A percentile compares a stretch with the other conserved stretches of the same genome.
Evolutionary conservation across 2,888 invertebrate species (phyloP).

Genomic region (Pandemis corylana): DNA sequence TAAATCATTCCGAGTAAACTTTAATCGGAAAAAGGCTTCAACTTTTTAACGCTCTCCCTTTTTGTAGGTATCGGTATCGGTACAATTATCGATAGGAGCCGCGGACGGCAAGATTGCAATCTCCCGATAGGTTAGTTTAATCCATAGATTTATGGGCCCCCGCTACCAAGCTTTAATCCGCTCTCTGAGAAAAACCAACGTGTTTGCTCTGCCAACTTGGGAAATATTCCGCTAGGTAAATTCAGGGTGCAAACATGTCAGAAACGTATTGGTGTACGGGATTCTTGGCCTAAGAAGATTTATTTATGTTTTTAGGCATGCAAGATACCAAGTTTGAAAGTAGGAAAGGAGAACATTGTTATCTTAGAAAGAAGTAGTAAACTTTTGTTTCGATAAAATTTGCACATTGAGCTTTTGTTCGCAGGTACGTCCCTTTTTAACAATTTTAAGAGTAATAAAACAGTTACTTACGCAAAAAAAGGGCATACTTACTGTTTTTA

Average conservation of each 20-base stretch:
- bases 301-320: constrained; percentile 6
- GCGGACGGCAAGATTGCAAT: constrained; percentile 75
- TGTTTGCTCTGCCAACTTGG: constrained; percentile 42
- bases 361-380: not conserved
- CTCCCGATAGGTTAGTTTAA: constrained; percentile 78
- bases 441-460: constrained; percentile 29
- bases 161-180: constrained; percentile 74
- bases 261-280: constrained; percentile 19
- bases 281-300: constrained; percentile 6
- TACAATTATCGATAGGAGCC: constrained; percentile 76
- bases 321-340: not conserved
- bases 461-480: constrained; percentile 4
- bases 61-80: constrained; percentile 71
- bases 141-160: constrained; percentile 76
- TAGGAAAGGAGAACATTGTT: not conserved
- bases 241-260: constrained; percentile 38
- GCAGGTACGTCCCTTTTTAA: not conserved
- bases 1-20: constrained; percentile 40
- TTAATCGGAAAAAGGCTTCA: constrained; percentile 37
- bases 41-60: constrained; percentile 46
- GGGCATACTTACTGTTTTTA: not conserved
- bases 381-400: constrained; percentile 4
- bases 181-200: constrained; percentile 66
- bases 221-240: constrained; percentile 38
- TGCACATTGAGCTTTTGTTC: constrained; percentile 12